These are phyloP conservation scores for Paracanthobrama guichenoti DNA, from an alignment of 2,113 vertebrate genomes.

Conservation along the genomic window DNA sequence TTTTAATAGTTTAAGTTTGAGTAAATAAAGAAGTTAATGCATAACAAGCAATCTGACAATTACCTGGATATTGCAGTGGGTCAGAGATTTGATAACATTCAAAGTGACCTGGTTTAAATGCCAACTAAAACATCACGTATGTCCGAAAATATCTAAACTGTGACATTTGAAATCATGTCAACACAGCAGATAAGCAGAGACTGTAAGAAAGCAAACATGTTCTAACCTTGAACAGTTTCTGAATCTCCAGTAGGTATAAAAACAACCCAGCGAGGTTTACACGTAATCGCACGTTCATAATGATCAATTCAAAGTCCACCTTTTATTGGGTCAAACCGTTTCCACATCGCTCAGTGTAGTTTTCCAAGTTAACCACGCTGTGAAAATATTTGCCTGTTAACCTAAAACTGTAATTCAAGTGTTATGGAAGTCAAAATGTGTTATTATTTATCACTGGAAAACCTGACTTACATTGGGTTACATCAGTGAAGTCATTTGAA, in stretches of 20 bases:
- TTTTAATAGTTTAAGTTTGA: neutral
- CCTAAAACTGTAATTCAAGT: neutral
- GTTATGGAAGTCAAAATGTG: neutral
- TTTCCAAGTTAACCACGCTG: too few relatives aligned
- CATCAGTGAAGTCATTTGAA: neutral
- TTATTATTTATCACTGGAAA: neutral
- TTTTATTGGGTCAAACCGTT: neutral
- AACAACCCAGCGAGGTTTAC: neutral
- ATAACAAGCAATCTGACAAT: neutral
- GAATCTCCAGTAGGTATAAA: neutral
- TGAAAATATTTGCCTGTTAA: neutral
- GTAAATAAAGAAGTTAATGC: neutral
- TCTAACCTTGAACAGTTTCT: slow-evolving; percentile 6
- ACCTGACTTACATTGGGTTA: neutral
- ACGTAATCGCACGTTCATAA: slow-evolving; percentile 17
- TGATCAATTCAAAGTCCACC: slow-evolving; percentile 10
- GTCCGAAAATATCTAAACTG: neutral
- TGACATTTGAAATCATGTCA: neutral
- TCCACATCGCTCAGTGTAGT: neutral
- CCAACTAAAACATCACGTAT: neutral
- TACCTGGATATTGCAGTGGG: neutral
- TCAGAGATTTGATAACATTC: neutral
- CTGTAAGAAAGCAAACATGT: neutral
- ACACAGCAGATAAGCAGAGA: slow-evolving; percentile 5
- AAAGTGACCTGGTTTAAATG: neutral